Conservation (phyloP, 2,797 vertebrate species). For the Pristis pectinata region DNA sequence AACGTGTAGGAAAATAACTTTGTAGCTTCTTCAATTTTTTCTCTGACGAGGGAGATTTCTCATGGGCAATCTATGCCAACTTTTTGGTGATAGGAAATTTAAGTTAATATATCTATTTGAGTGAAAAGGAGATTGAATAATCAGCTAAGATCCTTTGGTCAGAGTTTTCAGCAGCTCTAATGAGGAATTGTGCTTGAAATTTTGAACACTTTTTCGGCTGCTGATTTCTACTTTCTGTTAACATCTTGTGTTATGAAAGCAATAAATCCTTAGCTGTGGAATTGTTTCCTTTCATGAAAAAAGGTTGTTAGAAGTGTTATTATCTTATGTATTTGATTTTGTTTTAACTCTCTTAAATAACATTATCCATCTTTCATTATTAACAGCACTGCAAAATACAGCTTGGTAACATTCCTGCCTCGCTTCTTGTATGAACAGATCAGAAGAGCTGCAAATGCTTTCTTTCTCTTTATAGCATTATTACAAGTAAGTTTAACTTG, state of each 20-base stretch:
- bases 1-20: background rate
- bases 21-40: background rate
- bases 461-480: slow-evolving; percentile 99
- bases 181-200: background rate
- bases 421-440: slow-evolving; percentile 99
- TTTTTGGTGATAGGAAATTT: background rate
- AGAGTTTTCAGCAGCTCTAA: background rate
- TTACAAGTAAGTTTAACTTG: slow-evolving; percentile 76
- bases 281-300: background rate
- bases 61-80: background rate
- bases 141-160: background rate
- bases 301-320: background rate
- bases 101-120: background rate
- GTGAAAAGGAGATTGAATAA: background rate
- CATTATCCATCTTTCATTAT: slow-evolving; percentile 34
- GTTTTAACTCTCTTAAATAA: background rate
- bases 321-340: background rate
- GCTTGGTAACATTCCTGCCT: slow-evolving; percentile 92
- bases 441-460: slow-evolving; percentile 92
- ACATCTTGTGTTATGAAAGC: background rate
- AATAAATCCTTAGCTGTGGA: background rate
- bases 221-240: background rate
- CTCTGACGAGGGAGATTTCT: background rate
- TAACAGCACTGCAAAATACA: slow-evolving; percentile 92
- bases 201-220: background rate